Evolutionary conservation across 2,797 vertebrate species (phyloP), one percentile per base, ranked within the genome.

Genomic region (Agapornis canus): DNA sequence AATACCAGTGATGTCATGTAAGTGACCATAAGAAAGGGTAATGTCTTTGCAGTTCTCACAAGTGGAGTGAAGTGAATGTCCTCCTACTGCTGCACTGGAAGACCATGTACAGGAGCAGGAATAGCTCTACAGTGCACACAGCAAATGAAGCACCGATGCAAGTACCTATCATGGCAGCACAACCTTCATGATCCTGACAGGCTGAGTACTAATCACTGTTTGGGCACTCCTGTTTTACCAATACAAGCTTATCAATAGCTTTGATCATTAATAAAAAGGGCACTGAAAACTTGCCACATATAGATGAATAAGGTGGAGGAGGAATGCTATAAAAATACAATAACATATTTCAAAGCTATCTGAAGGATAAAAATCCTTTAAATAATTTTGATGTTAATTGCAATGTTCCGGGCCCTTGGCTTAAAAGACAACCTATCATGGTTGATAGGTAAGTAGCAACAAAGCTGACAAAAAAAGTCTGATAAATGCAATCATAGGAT

Each of bases 381-480:
- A 82, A 79, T 76, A 91, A 84, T 96, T 90, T 94, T 86, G 31
- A 88, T 90, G 29, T 57, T 97, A 92, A 94, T 91, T 95, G 86
- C 87, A 89, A 60, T 54, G 84, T 73, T 77, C 60, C 15, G 5
- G 80, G 65, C 54, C 64, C n/a, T 60, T 21, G 43, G 87, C 84
- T 89, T 81, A 60, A 57, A 87, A 92, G 94, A 65, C 79, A 86
- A 82, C 51, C 43, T 66, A 66, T 68, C 3, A 0, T n/a, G 51
- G 70, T n/a, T 81, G 80, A 82, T 18, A 49, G 89, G 89, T 7
- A 13, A 96, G 66, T 16, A 64, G 91, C 84, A 90, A 82, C 80
- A 69, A 73, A 81, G 82, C 89, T 80, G 96, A 90, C 79, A 91
- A 73, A 78, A 80, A 83, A 66, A 35, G 75, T 69, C 92, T 65